Evolutionary conservation across 2,797 vertebrate species (phyloP).

Genomic region (Sus cebifrons): DNA sequence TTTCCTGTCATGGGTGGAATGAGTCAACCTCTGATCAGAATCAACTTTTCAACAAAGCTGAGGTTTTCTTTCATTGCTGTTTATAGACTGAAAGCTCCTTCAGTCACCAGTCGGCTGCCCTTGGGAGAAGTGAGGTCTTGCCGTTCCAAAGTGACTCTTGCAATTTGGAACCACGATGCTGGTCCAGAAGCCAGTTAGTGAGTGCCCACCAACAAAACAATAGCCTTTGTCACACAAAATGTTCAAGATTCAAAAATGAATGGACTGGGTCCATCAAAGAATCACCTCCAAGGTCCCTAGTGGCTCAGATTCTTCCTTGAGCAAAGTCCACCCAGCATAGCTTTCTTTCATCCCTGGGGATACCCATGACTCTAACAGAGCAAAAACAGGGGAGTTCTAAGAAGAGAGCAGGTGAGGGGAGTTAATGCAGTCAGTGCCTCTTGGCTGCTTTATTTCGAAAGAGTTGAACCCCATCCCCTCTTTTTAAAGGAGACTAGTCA

Average conservation of each 20-base stretch:
- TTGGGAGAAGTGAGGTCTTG: conserved; percentile 26
- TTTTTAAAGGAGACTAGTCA: conserved; percentile 9
- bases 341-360: not conserved
- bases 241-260: not conserved
- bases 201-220: not conserved
- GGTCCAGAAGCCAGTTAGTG: not conserved
- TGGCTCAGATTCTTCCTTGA: not conserved
- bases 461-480: not conserved
- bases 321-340: not conserved
- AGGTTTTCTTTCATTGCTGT: conserved; percentile 26
- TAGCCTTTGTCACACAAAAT: not conserved
- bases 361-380: not conserved
- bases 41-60: conserved; percentile 41
- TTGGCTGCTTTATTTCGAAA: not conserved
- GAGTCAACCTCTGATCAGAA: conserved; percentile 77
- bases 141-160: not conserved
- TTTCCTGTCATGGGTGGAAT: conserved; percentile 86
- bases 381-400: not conserved
- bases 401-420: not conserved
- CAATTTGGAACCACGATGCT: not conserved
- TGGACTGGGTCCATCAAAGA: not conserved
- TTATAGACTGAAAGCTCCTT: conserved; percentile 38
- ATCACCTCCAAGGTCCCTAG: not conserved
- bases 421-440: not conserved
- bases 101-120: conserved; percentile 16